phyloP scores from a whole-genome alignment of 2,113 vertebrate species.

The Saguinus midas region DNA sequence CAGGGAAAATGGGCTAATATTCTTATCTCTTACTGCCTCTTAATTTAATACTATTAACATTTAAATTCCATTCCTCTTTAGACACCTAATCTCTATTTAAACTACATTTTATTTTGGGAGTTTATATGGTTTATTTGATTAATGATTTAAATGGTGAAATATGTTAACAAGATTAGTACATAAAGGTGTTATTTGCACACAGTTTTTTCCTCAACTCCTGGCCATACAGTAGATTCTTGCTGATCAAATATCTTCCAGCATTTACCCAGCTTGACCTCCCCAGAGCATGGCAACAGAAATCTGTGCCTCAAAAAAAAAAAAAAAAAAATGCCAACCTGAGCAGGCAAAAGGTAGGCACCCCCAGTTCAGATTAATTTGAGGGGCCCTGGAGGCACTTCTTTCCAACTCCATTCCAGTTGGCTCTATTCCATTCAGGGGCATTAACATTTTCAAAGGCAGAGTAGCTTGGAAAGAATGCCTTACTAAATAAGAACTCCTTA shows the following conservation, averaged over 20 bases:
- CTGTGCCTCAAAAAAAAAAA: neutral
- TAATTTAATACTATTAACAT: neutral
- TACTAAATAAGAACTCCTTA: neutral
- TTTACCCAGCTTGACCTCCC: neutral
- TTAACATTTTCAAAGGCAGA: neutral
- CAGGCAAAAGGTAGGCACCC: neutral
- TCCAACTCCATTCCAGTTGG: neutral
- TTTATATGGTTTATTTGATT: constrained; percentile 19
- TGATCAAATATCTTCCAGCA: neutral
- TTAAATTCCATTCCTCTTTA: neutral
- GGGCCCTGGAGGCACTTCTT: neutral
- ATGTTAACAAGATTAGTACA: neutral
- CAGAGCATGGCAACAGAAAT: neutral
- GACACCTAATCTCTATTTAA: neutral
- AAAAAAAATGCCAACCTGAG: neutral
- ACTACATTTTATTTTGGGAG: neutral
- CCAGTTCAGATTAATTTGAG: neutral
- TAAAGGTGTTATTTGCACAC: neutral
- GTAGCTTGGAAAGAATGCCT: neutral
- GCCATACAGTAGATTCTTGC: neutral
- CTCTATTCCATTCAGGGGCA: neutral
- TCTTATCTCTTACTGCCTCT: neutral
- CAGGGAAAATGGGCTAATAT: neutral
- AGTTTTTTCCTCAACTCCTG: neutral
- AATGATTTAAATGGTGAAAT: neutral